Evolutionary conservation across 2,797 vertebrate species (phyloP), one percentile per base, ranked within the genome.

Genomic region (Micromesistius poutassou): DNA sequence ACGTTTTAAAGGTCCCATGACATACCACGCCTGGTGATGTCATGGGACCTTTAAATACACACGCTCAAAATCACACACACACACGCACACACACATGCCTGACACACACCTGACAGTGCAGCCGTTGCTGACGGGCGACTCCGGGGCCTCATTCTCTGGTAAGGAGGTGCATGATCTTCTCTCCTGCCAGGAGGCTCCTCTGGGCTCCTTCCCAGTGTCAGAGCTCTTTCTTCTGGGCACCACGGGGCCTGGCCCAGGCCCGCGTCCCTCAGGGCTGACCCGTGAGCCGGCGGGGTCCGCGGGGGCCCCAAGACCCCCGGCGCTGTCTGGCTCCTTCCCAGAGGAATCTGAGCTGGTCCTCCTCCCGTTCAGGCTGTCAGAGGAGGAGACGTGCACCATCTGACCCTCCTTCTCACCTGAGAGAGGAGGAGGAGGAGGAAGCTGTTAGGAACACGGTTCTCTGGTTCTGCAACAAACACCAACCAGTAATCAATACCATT

Each of bases 351-450:
- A 89, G 90, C 93, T 94, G 85, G 81, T 77, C 42, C 89, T 84
- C 28, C 84, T 74, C 5, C 90, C 92, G 2, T 91, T 94, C 84
- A 95, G 88, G 80, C 94, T 94, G 87, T 94, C 93, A 3, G 79
- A 91, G 70, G 93, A 95, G 2, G 93, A 93, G 42, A 94, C 88
- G 77, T 94, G 92, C 82, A 87, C 93, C 87, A 93, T 84, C 81
- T 90, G 91, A 13, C 92, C 89, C 4, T 93, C 92, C 0, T 76
- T 87, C 74, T 91, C 91, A 71, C 91, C 94, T 95, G 62, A 74
- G 71, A 36, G 13, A 72, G 30, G 19, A 36, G 30, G 4, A 36
- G 31, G 30, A 36, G 30, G 13, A 71, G 68, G n/a, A n/a, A n/a
- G 33, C 36, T 73, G 62, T 68, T 28, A 68, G 25, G 62, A 68